A percentile compares a stretch with the other conserved stretches of the same genome.
Conservation (phyloP, 2,797 vertebrate species). For the Mormyrus proboscirostris region DNA sequence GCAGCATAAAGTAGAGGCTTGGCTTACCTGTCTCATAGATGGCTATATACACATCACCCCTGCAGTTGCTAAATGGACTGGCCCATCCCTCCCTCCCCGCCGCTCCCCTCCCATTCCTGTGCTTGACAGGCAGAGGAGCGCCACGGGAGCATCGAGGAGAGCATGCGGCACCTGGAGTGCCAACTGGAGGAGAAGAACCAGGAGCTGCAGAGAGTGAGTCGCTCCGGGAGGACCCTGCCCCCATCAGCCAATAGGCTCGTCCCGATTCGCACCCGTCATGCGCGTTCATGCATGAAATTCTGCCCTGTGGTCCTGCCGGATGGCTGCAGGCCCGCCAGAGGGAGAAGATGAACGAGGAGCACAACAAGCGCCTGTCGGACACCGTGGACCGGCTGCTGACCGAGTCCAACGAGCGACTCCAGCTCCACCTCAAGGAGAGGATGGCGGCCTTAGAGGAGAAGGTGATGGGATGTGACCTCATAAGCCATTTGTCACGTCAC, state of each 20-base stretch:
- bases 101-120: slow-evolving; percentile 39
- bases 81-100: slow-evolving; percentile 32
- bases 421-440: slow-evolving; percentile 94
- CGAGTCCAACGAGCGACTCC: slow-evolving; percentile 93
- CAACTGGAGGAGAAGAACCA: slow-evolving; percentile 99
- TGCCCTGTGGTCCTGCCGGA: background rate
- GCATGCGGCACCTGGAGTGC: slow-evolving; percentile 93
- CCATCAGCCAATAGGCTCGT: background rate
- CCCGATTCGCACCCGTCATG: background rate
- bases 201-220: slow-evolving; percentile 90
- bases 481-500: background rate
- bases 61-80: slow-evolving; percentile 45
- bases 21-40: slow-evolving; percentile 72
- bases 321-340: slow-evolving; percentile 84
- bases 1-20: slow-evolving; percentile 80
- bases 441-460: slow-evolving; percentile 97
- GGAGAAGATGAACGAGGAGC: slow-evolving; percentile 99
- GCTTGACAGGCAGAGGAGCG: slow-evolving; percentile 87
- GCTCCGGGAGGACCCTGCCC: slow-evolving; percentile 16
- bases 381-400: slow-evolving; percentile 94
- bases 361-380: slow-evolving; percentile 95
- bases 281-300: background rate
- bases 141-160: slow-evolving; percentile 95
- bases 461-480: slow-evolving; percentile 57
- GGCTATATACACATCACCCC: slow-evolving; percentile 45